Percentiles rank a stretch among this genome's conserved stretches.
Conservation (phyloP, 2,113 vertebrate genomes). For the Saccopteryx leptura region DNA sequence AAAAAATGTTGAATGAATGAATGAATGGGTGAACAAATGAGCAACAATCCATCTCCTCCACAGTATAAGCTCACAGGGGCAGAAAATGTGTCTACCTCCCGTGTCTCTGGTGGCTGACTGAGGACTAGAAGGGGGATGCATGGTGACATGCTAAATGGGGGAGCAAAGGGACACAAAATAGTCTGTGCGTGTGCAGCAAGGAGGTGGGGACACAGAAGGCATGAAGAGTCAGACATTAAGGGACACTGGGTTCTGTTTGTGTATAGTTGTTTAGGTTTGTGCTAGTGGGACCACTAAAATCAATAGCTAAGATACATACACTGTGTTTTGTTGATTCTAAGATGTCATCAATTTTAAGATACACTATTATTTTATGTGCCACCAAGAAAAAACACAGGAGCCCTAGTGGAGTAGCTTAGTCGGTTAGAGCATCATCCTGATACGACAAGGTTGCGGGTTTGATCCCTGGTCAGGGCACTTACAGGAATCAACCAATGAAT, state of each 20-base stretch:
- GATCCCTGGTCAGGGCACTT: too few species aligned
- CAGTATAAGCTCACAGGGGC: background rate
- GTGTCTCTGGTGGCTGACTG: background rate
- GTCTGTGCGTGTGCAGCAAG: background rate
- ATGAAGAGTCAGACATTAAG: background rate
- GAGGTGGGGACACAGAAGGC: background rate
- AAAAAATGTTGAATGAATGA: background rate
- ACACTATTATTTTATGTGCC: conserved; percentile 16
- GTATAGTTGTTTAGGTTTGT: background rate
- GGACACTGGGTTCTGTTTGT: background rate
- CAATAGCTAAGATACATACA: background rate
- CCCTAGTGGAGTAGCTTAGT: too few species aligned
- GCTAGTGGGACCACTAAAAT: background rate
- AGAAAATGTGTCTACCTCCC: background rate
- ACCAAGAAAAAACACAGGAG: background rate
- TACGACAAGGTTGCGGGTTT: too few species aligned
- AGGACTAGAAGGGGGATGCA: background rate
- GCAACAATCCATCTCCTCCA: background rate
- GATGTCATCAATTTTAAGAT: background rate
- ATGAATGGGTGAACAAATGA: background rate
- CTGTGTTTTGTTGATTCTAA: background rate
- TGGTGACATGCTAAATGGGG: background rate
- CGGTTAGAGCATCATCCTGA: too few species aligned
- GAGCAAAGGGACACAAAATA: background rate
- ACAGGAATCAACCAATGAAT: too few species aligned